Evolutionary conservation across 2,113 vertebrate genomes (phyloP).

Genomic region (Rhombomys opimus): DNA sequence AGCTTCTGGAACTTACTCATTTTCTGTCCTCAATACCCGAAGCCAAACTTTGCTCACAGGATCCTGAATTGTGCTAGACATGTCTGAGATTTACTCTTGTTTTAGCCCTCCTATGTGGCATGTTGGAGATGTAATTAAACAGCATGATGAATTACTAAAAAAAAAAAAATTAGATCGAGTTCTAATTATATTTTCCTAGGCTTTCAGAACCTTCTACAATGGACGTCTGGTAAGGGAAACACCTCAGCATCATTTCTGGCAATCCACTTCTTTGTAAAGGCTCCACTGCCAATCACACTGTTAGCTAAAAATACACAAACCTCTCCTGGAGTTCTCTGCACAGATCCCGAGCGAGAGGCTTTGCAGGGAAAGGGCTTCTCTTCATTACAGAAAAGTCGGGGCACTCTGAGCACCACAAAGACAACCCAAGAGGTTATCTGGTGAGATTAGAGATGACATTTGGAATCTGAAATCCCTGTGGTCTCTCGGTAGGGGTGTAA

Average conservation of each 20-base stretch:
- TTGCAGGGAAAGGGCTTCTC: not conserved
- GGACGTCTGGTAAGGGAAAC: not conserved
- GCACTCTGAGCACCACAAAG: fast-evolving
- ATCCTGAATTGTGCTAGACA: not conserved
- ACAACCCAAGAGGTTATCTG: not conserved
- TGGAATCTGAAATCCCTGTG: not conserved
- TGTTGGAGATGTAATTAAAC: not conserved
- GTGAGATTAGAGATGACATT: not conserved
- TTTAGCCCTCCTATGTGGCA: not conserved
- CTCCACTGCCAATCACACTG: not conserved
- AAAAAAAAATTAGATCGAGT: not conserved
- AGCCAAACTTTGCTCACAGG: not conserved
- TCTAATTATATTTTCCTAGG: slow-evolving; percentile 27
- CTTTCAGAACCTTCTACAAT: slow-evolving; percentile 22
- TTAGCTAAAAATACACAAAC: not conserved
- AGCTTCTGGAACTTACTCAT: not conserved
- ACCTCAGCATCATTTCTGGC: not conserved
- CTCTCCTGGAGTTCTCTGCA: not conserved
- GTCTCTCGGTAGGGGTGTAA: not conserved
- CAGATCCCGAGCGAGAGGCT: not conserved
- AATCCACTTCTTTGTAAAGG: slow-evolving; percentile 5
- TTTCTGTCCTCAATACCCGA: not conserved
- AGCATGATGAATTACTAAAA: not conserved
- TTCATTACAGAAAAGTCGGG: not conserved
- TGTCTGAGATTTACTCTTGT: not conserved